Evolutionary conservation across 2,888 invertebrate species (phyloP), one percentile per base, ranked within the genome.

Genomic region (Nephrotoma flavescens): DNA sequence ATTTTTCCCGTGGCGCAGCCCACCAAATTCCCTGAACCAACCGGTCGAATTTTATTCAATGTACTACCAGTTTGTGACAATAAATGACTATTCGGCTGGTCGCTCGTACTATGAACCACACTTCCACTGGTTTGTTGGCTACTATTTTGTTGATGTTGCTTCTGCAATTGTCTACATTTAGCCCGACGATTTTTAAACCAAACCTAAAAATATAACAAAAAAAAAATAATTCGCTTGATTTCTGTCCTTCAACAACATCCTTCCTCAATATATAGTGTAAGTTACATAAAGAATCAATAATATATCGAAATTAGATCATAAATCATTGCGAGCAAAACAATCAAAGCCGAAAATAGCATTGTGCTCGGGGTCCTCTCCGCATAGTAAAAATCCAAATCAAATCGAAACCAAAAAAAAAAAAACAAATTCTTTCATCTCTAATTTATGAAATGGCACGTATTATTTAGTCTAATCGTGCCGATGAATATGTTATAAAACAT

Each of bases 101-200:
- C 31, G 31, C 31, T 15, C 9, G 47, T n/a, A 7, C 11, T 7
- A 4, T 47, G 47, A 6, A 15, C 19, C 15, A 5, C 52, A 15
- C 15, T 57, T 15, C 15, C 52, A 71, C 9, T 9, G 3, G 31
- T 71, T 31, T 71, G 71, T 9, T 11, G 19, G 5, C 42, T 86
- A 52, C 42, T 85, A 15, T 5, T 41, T 87, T 91, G 91, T 88
- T 92, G 95, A 89, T 95, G 96, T 88, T 96, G 96, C 15, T 95
- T 93, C 90, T 98, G 98, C 31, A 71, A 2, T 90, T 98, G 98
- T 86, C 99, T 94, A 90, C 97, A 97, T 93, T 99, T 99, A 89
- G 99, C 99, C 88, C 99, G 94, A 71, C 99, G 94, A 92, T 99
- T 99, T 91, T 99, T 99, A 93, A 99, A 99, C 99, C 99, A 99